phyloP scores from a whole-genome alignment of 1,140 invertebrate genomes.

The Aricia agestis region DNA sequence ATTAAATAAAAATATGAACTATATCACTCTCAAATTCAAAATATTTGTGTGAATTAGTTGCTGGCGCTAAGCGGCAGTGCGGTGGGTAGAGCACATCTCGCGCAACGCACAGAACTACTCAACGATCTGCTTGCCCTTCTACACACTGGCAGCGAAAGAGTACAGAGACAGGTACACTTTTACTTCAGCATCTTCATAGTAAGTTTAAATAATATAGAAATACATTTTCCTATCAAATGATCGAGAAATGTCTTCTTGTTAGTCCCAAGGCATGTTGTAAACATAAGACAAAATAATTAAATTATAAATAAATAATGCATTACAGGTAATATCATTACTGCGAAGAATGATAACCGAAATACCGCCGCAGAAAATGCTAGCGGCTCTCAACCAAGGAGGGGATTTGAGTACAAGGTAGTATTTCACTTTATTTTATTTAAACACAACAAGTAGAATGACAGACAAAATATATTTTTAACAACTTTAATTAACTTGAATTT shows the following conservation, averaged over 20 bases:
- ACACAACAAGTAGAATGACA: too few species aligned
- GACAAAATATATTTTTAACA: too few species aligned
- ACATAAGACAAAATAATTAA: neutral
- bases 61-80: slow-evolving; percentile 94
- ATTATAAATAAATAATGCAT: neutral
- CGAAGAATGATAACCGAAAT: slow-evolving; percentile 67
- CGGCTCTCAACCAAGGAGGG: slow-evolving; percentile 48
- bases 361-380: slow-evolving; percentile 60
- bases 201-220: neutral
- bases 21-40: too few species aligned
- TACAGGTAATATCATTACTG: slow-evolving; percentile 66
- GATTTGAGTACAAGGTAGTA: slow-evolving; percentile 44
- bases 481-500: too few species aligned
- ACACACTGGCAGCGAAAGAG: slow-evolving; percentile 95
- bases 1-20: too few species aligned
- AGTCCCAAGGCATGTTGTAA: neutral
- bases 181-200: too few species aligned
- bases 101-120: slow-evolving; percentile 90
- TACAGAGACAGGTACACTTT: slow-evolving; percentile 90
- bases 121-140: slow-evolving; percentile 90
- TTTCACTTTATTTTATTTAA: neutral
- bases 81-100: slow-evolving; percentile 92
- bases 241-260: too few species aligned
- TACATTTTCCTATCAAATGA: neutral
- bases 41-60: slow-evolving; percentile 59